These are phyloP conservation scores for Cotesia congregata DNA, from an alignment of 2,888 invertebrate species.

Conservation along the genomic window DNA sequence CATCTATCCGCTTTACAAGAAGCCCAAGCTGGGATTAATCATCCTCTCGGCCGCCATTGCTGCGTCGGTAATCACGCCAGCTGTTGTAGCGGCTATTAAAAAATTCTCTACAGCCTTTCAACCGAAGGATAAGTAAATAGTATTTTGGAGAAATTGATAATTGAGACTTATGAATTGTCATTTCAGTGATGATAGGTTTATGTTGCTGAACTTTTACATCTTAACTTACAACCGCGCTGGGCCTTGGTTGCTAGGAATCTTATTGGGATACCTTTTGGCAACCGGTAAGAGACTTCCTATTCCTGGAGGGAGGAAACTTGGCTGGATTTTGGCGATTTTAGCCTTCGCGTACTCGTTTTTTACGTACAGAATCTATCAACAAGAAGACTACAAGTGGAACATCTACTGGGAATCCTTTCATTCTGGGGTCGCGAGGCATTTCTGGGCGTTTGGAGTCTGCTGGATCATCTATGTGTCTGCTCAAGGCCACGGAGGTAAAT, in stretches of 20 bases:
- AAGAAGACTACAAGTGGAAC: constrained; percentile 62
- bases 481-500: constrained; percentile 70
- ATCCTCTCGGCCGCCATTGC: constrained; percentile 56
- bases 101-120: constrained; percentile 58
- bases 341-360: constrained; percentile 48
- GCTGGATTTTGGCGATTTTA: constrained; percentile 48
- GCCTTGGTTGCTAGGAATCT: constrained; percentile 50
- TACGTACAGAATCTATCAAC: constrained; percentile 55
- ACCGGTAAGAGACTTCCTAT: background rate
- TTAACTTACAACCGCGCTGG: constrained; percentile 45
- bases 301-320: constrained; percentile 19
- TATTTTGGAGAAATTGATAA: too few species aligned
- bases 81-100: constrained; percentile 64
- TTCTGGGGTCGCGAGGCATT: constrained; percentile 67
- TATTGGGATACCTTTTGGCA: constrained; percentile 45
- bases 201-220: constrained; percentile 41
- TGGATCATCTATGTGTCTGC: constrained; percentile 73
- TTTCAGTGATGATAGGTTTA: background rate
- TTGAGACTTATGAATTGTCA: background rate
- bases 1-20: constrained; percentile 71
- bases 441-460: constrained; percentile 70
- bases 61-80: constrained; percentile 61
- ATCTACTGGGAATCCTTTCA: constrained; percentile 65
- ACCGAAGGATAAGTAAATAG: constrained; percentile 14
- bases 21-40: constrained; percentile 63